Evolutionary conservation across 2,797 vertebrate species (phyloP).

Genomic region (Lindbergichthys nudifrons): DNA sequence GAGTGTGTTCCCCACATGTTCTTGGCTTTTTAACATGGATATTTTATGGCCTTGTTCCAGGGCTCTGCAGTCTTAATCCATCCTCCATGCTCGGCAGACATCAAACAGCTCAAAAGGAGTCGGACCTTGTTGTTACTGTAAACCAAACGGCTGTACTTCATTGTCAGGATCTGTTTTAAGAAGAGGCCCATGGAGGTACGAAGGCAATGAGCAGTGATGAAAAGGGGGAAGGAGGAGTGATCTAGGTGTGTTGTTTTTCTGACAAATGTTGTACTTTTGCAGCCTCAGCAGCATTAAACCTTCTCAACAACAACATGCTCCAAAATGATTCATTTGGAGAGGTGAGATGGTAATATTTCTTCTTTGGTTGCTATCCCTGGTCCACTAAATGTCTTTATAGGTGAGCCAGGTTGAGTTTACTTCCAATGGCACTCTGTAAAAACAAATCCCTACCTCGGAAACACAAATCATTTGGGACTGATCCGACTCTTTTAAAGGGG

Average conservation of each 20-base stretch:
- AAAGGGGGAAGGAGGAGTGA: background rate
- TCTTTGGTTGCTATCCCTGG: constrained; percentile 9
- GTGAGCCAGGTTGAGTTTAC: constrained; percentile 23
- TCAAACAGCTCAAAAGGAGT: constrained; percentile 64
- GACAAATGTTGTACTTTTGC: constrained; percentile 32
- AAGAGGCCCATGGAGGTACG: constrained; percentile 36
- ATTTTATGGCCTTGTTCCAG: constrained; percentile 65
- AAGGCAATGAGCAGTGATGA: constrained; percentile 9
- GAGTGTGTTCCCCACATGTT: constrained; percentile 51
- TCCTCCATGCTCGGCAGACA: constrained; percentile 66
- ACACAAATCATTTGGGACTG: background rate
- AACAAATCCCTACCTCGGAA: constrained; percentile 16
- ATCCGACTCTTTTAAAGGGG: too few species aligned
- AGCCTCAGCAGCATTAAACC: constrained; percentile 33
- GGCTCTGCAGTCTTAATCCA: constrained; percentile 64
- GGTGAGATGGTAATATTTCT: constrained; percentile 1
- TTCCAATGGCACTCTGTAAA: constrained; percentile 1
- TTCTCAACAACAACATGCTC: constrained; percentile 17
- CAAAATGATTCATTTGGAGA: constrained; percentile 35
- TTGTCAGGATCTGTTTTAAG: constrained; percentile 60
- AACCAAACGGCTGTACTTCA: constrained; percentile 61
- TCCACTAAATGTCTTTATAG: background rate
- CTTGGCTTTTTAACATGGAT: constrained; percentile 59
- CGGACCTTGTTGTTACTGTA: constrained; percentile 67
- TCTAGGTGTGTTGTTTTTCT: background rate